These are phyloP conservation scores for Phortica variegata DNA, from an alignment of 1,140 invertebrate genomes.

Conservation along the genomic window DNA sequence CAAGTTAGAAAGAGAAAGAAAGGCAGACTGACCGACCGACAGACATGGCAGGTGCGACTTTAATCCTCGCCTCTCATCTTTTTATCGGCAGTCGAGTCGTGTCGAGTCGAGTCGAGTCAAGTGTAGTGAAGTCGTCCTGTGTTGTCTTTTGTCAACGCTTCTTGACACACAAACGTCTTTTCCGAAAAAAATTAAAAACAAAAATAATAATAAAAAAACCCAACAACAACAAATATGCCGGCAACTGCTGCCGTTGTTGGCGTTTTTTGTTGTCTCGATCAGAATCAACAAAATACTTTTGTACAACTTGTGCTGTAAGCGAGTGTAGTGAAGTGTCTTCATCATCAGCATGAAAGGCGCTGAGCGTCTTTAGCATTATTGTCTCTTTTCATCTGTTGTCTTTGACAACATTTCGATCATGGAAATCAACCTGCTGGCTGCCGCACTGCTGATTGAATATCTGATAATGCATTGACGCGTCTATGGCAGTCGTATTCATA, in stretches of 20 bases:
- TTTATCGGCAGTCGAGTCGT: constrained; percentile 21
- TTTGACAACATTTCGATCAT: too few relatives aligned
- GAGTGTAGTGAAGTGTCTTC: too few relatives aligned
- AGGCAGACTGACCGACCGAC: too few relatives aligned
- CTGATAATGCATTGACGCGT: constrained; percentile 36
- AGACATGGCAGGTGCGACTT: constrained; percentile 40
- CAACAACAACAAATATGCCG: too few relatives aligned
- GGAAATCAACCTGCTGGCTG: too few relatives aligned
- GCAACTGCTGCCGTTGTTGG: too few relatives aligned
- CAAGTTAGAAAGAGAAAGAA: too few relatives aligned
- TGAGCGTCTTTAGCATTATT: neutral
- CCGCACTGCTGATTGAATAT: constrained; percentile 33
- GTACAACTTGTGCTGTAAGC: too few relatives aligned
- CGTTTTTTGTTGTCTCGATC: constrained; percentile 10
- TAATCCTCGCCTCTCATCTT: constrained; percentile 38
- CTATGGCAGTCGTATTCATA: constrained; percentile 25
- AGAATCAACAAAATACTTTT: constrained; percentile 9
- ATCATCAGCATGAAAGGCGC: constrained; percentile 4
- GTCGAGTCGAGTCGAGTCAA: neutral
- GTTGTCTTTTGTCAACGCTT: constrained; percentile 15
- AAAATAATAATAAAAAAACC: too few relatives aligned
- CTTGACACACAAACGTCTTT: too few relatives aligned
- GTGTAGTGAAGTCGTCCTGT: constrained; percentile 9
- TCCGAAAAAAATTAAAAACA: too few relatives aligned
- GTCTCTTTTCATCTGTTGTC: constrained; percentile 18